These are phyloP conservation scores for rat (Rattus norvegicus) DNA, from an alignment of 2,113 vertebrate genomes.

Conservation along the genomic window DNA sequence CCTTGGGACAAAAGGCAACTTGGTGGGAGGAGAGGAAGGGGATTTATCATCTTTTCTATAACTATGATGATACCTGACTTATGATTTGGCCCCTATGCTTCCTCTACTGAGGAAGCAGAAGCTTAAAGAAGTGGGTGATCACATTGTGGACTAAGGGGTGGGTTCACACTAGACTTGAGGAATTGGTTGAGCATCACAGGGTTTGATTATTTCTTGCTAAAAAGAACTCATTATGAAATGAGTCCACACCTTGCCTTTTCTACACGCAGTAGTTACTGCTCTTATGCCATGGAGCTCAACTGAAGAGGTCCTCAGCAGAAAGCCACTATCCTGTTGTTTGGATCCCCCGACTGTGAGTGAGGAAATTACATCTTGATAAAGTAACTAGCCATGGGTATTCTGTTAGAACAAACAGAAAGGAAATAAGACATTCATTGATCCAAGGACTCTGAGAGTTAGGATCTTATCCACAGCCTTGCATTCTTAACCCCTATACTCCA, in stretches of 20 bases:
- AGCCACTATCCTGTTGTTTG: background rate
- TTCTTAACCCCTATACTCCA: background rate
- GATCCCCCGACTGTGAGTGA: background rate
- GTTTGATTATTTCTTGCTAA: background rate
- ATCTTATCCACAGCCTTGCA: background rate
- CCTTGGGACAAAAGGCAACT: background rate
- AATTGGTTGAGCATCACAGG: background rate
- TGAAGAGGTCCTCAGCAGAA: background rate
- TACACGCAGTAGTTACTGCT: background rate
- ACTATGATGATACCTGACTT: background rate
- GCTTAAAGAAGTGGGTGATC: background rate
- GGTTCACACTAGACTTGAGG: background rate
- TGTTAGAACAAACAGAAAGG: background rate
- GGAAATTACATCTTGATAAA: background rate
- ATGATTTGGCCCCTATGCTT: too few relatives aligned
- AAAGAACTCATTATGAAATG: background rate
- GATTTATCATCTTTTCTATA: background rate
- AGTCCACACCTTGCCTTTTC: background rate
- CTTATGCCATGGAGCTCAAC: background rate
- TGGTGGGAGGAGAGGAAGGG: background rate
- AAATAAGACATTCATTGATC: background rate
- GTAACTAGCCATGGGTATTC: background rate
- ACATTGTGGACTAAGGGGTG: background rate
- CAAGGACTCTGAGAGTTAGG: background rate
- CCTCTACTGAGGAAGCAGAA: background rate